Base-by-base conservation (phyloP, 1,140 invertebrate species). In the Cyclina sinensis region DNA sequence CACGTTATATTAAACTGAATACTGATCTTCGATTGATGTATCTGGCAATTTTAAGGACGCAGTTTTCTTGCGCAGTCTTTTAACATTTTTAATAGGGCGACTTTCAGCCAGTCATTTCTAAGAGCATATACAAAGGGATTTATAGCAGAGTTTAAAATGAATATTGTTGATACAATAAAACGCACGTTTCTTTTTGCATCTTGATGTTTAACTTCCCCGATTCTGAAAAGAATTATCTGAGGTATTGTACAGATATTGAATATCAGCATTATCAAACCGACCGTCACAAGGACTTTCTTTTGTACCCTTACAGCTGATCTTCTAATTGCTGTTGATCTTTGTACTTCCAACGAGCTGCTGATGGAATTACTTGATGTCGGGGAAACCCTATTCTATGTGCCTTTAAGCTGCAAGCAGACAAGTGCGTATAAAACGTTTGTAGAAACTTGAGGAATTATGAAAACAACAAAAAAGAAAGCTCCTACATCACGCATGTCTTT, bases 161-260 rank as follows among this genome's bases (percentile, higher is more conserved):
- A 57, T 9, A 79, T 9, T n/a, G 27, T 24, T 35, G 21, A 57
- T 2, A 48, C 48, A n/a, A 48, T 54, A n/a, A 35, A 79, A 12
- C 48, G 24, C 1, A 57, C 7, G 21, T 79, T 59, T 4, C 16
- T 21, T 32, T 57, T 54, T n/a, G 18, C 21, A 16, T 24, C 32
- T 18, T 48, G 37, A 1, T 37, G n/a, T 16, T 37, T 9, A n/a
- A 57, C 30, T 7, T 79, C 18, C 32, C 30, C 18, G 30, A 79
- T 24, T n/a, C 14, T 57, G 4, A 79, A 21, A 4, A 79, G 18
- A 11, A 57, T 14, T 5, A 79, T 14, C n/a, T 27, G 7, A 2
- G 76, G 76, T 18, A 79, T 32, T 11, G 76, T 79, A 59, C 76
- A 79, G 0, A 79, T 35, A 24, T 79, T 79, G 14, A 48, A 57